phyloP scores from a whole-genome alignment of 1,140 invertebrate species.

The Cydia amplana region DNA sequence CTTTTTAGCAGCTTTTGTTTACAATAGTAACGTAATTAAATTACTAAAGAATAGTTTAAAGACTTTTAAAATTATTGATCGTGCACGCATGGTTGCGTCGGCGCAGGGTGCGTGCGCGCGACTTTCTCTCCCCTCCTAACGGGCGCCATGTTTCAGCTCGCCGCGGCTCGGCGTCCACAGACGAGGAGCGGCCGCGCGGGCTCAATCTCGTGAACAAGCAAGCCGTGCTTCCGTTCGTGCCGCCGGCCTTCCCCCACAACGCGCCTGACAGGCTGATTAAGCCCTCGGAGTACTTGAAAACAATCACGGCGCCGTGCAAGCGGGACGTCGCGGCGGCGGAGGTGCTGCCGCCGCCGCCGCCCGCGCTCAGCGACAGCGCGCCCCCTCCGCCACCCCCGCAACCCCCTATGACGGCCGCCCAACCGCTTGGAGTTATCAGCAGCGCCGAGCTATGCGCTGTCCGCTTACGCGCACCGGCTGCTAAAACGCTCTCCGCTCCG shows the following conservation, averaged over 20 bases:
- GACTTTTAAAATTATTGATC: slow-evolving; percentile 40
- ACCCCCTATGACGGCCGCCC: slow-evolving; percentile 77
- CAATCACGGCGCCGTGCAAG: slow-evolving; percentile 82
- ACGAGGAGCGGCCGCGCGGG: slow-evolving; percentile 77
- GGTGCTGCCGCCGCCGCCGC: slow-evolving; percentile 77
- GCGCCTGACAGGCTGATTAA: slow-evolving; percentile 91
- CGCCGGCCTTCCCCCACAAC: slow-evolving; percentile 89
- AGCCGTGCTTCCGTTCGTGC: slow-evolving; percentile 91
- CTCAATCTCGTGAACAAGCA: slow-evolving; percentile 89
- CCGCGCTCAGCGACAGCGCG: slow-evolving; percentile 76
- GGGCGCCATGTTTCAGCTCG: slow-evolving; percentile 60
- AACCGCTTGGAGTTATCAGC: slow-evolving; percentile 90
- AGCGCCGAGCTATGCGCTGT: slow-evolving; percentile 92
- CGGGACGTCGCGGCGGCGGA: slow-evolving; percentile 81
- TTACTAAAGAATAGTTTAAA: not conserved
- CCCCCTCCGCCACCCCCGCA: slow-evolving; percentile 80
- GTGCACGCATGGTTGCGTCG: slow-evolving; percentile 38
- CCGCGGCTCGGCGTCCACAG: slow-evolving; percentile 64
- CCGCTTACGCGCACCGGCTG: slow-evolving; percentile 85
- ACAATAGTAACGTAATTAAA: not conserved
- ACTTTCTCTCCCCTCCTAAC: slow-evolving; percentile 72
- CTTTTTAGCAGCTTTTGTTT: not conserved
- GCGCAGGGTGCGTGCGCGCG: slow-evolving; percentile 50
- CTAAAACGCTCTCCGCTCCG: slow-evolving; percentile 89
- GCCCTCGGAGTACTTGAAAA: slow-evolving; percentile 93